Base-by-base conservation (phyloP, 2,113 vertebrate genomes). In the Pipra filicauda region DNA sequence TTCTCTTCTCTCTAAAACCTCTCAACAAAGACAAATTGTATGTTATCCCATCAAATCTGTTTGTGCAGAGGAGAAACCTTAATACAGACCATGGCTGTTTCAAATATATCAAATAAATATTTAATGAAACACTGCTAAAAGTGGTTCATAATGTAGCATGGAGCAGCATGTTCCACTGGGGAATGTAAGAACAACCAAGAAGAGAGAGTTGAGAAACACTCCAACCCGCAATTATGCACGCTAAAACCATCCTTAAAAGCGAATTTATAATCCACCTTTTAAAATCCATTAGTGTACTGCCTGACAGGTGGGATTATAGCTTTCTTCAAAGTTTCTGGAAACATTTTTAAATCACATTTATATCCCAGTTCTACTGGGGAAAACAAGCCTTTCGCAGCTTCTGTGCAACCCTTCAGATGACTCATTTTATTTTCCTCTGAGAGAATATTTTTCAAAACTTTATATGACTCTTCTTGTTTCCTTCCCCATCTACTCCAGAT, bases 71-170 rank as follows among this genome's bases (percentile, higher is more conserved):
- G 82, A 95, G 74, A 71, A 93, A 26, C 49, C 75, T 96, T 77
- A 75, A 67, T 84, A 79, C 64, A 86, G 48, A 77, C 66, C 48
- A 3, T 64, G 70, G 39, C 75, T 70, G 55, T 58, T 97, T 96
- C 80, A 86, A 89, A 96, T 93, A 84, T 33, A 44, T 84, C 59
- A 87, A 96, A 91, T 97, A 97, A 97, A 97, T 97, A 93, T 93
- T 97, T 97, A 94, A 96, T 93, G 96, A 91, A 96, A 95, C 83
- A 89, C 14, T 12, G 75, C 91, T 96, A n/a, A 86, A 96, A 96
- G 89, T 71, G 58, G 69, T 79, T 95, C 66, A 57, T 88, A 95
- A 96, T 88, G 93, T 95, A 72, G 85, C 28, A 21, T 35, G 85
- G 55, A 92, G 93, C 83, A 75, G 64, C n/a, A 1, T 18, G 37